These are phyloP conservation scores for Myiothlypis coronata DNA, from an alignment of 2,797 vertebrate species.

Conservation along the genomic window DNA sequence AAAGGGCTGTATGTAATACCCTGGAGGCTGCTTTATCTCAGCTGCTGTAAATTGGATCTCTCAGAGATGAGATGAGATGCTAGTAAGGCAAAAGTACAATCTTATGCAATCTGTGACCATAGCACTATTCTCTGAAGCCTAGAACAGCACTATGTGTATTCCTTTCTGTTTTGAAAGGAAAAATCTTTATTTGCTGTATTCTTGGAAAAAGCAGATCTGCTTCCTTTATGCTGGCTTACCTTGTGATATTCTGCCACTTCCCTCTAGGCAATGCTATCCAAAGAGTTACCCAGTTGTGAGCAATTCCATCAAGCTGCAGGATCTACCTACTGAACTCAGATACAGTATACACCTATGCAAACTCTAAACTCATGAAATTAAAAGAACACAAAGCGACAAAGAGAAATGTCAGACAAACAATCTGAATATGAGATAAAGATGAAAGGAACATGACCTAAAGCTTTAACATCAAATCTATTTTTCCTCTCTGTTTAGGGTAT, in stretches of 20 bases:
- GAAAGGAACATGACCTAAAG: neutral
- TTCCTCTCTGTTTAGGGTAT: neutral
- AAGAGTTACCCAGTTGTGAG: conserved; percentile 34
- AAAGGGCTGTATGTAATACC: conserved; percentile 7
- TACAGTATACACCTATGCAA: neutral
- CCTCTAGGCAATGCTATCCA: conserved; percentile 60
- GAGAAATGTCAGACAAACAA: neutral
- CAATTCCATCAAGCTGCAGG: conserved; percentile 70
- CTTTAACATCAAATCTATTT: neutral
- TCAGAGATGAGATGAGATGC: neutral
- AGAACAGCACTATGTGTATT: neutral
- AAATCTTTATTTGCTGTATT: conserved; percentile 72
- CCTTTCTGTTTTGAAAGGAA: conserved; percentile 62
- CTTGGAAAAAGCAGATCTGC: conserved; percentile 76
- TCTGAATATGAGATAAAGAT: neutral
- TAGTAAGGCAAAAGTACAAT: neutral
- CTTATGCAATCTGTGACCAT: neutral
- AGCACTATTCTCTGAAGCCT: neutral
- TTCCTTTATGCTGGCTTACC: conserved; percentile 70
- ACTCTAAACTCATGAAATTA: neutral
- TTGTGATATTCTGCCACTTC: conserved; percentile 71
- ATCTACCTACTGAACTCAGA: conserved; percentile 40
- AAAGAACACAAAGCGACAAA: neutral
- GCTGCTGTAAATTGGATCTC: conserved; percentile 10
- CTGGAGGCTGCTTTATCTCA: conserved; percentile 22